Conservation (phyloP, 1,140 invertebrate species). For the Drosophila prosaltans region DNA sequence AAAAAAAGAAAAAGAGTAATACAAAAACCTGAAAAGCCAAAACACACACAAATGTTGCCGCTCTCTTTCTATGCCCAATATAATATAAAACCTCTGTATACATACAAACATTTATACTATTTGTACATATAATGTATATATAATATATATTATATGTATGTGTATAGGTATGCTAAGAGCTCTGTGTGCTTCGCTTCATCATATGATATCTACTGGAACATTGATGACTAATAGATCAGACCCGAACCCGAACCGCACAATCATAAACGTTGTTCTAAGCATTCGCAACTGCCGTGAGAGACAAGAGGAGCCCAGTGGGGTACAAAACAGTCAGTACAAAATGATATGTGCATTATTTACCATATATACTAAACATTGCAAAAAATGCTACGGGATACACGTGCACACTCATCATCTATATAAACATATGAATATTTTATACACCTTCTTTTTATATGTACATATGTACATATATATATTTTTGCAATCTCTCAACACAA, state of each 20-base stretch:
- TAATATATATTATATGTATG: background rate
- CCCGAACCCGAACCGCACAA: constrained; percentile 2
- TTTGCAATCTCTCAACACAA: constrained; percentile 3
- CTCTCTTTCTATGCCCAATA: constrained; percentile 12
- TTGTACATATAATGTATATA: constrained; percentile 24
- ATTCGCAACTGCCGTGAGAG: constrained; percentile 31
- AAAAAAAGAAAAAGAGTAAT: constrained; percentile 35
- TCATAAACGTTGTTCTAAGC: constrained; percentile 25
- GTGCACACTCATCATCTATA: constrained; percentile 27
- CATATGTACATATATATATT: constrained; percentile 6
- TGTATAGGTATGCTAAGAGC: constrained; percentile 21
- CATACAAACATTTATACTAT: constrained; percentile 20
- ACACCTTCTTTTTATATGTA: constrained; percentile 23
- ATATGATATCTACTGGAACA: constrained; percentile 29
- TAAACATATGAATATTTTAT: constrained; percentile 31
- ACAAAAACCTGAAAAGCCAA: constrained; percentile 41
- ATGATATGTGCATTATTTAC: constrained; percentile 54
- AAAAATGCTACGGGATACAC: constrained; percentile 12
- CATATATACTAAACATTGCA: constrained; percentile 21
- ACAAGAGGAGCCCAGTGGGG: constrained; percentile 9
- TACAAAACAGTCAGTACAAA: constrained; percentile 62
- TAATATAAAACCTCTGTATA: constrained; percentile 1
- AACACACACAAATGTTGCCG: constrained; percentile 11
- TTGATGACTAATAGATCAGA: constrained; percentile 48
- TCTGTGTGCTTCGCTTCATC: background rate